A percentile compares a stretch with the other conserved stretches of the same genome.
Evolutionary conservation across 2,797 vertebrate species (phyloP).

Genomic region (Acridotheres tristis): DNA sequence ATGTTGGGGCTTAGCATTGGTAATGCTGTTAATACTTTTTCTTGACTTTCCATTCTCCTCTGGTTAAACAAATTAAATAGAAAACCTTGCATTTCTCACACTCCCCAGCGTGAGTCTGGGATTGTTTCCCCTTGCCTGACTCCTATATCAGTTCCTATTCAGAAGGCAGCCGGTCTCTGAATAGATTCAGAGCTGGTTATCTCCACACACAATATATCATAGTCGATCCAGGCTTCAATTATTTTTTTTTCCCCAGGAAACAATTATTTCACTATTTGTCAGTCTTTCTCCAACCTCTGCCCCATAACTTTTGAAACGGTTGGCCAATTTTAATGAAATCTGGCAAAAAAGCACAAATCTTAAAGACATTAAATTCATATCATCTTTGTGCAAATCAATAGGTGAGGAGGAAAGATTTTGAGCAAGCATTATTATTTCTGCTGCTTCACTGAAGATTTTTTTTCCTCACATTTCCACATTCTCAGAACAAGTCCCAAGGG

Average conservation of each 20-base stretch:
- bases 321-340: constrained; percentile 35
- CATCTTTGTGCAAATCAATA: constrained; percentile 27
- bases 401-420: not conserved
- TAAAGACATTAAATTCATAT: constrained; percentile 26
- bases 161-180: constrained; percentile 27
- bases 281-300: not conserved
- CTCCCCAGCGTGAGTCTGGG: not conserved
- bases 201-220: constrained; percentile 14
- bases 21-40: not conserved
- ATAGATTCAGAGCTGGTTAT: constrained; percentile 38
- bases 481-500: not conserved
- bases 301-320: not conserved
- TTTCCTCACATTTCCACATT: not conserved
- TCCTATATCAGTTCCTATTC: constrained; percentile 32
- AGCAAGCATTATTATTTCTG: not conserved
- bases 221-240: not conserved
- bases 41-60: not conserved
- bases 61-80: not conserved
- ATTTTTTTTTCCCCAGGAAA: not conserved
- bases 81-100: constrained; percentile 5
- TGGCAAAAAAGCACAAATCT: constrained; percentile 9
- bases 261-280: constrained; percentile 23
- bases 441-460: not conserved
- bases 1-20: not conserved
- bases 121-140: constrained; percentile 41